Evolutionary conservation across 2,888 invertebrate species (phyloP).

Genomic region (Norana najaformis): DNA sequence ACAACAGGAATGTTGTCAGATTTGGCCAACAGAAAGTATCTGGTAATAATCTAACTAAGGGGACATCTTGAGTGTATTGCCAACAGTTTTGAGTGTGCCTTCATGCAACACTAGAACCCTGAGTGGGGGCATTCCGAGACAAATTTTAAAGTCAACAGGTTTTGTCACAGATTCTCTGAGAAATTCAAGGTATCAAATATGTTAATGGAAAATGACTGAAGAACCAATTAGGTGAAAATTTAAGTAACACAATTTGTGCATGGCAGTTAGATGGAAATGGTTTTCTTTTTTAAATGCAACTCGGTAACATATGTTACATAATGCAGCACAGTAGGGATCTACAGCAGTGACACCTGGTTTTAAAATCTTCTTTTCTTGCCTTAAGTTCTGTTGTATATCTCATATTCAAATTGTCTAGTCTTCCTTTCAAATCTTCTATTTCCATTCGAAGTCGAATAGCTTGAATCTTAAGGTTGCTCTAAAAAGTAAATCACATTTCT

Average conservation of each 20-base stretch:
- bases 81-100: no score
- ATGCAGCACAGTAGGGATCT: not conserved
- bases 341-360: not conserved
- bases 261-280: not conserved
- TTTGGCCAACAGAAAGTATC: no score
- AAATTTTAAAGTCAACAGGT: no score
- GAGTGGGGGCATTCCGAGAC: no score
- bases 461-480: constrained; percentile 24
- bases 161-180: no score
- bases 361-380: not conserved
- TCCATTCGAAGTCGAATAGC: constrained; percentile 25
- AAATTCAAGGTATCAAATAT: no score
- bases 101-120: no score
- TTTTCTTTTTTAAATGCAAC: not conserved
- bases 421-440: constrained; percentile 17
- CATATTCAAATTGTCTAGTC: constrained; percentile 28
- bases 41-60: no score
- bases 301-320: not conserved
- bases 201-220: no score
- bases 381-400: constrained; percentile 28
- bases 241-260: not conserved
- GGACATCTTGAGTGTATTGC: no score
- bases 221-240: no score
- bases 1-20: no score
- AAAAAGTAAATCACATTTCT: not conserved